These are phyloP conservation scores for Gobiocypris rarus DNA, from an alignment of 2,113 vertebrate species.

Conservation along the genomic window DNA sequence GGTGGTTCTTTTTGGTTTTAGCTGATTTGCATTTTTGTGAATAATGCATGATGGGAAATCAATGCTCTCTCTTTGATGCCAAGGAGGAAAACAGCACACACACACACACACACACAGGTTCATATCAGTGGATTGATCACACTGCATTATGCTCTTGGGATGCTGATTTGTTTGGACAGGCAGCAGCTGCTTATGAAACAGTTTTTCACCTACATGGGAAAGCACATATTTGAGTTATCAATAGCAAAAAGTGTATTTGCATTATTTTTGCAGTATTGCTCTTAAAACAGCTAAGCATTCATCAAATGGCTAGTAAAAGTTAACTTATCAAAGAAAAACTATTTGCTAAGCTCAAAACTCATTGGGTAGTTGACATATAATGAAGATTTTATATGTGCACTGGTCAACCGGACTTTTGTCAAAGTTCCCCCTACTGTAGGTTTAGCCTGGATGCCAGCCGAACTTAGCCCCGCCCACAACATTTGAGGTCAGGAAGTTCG, in stretches of 20 bases:
- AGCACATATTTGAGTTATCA: background rate
- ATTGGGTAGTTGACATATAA: too few relatives aligned
- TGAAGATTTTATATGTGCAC: too few relatives aligned
- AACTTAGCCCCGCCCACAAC: too few relatives aligned
- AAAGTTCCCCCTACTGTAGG: too few relatives aligned
- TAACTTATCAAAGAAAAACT: too few relatives aligned
- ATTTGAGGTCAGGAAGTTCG: too few relatives aligned
- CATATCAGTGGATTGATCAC: constrained; percentile 40
- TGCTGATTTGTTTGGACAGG: constrained; percentile 1
- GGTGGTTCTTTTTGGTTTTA: constrained; percentile 42
- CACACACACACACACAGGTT: constrained; percentile 37
- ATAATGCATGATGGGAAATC: constrained; percentile 64
- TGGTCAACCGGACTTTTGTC: too few relatives aligned
- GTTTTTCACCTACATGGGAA: background rate
- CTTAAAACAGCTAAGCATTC: background rate
- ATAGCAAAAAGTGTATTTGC: background rate
- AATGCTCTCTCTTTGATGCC: constrained; percentile 47
- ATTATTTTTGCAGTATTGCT: background rate
- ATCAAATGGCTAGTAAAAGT: too few relatives aligned
- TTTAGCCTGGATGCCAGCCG: too few relatives aligned
- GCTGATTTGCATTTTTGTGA: constrained; percentile 60
- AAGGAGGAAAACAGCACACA: constrained; percentile 49
- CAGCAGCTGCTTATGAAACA: constrained; percentile 38
- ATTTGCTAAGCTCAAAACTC: too few relatives aligned
- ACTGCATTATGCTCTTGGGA: constrained; percentile 14